phyloP scores from a whole-genome alignment of 2,888 invertebrate species.

The Agriopis aurantiaria region DNA sequence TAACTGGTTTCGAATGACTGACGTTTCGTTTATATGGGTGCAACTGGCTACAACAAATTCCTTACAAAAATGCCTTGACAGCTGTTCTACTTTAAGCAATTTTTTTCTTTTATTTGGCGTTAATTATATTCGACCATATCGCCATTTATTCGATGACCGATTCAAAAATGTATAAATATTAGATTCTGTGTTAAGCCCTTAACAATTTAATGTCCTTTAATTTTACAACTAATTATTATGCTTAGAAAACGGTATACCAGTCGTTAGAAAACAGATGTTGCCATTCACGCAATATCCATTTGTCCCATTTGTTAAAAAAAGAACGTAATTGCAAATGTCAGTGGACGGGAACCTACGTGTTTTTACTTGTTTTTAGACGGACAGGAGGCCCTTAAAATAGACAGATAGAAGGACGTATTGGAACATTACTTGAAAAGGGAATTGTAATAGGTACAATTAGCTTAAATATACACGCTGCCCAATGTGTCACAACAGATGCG shows the following conservation, averaged over 20 bases:
- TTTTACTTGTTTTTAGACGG: conserved; percentile 55
- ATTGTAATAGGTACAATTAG: conserved; percentile 59
- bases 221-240: background rate
- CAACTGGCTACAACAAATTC: too few relatives aligned
- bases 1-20: too few relatives aligned
- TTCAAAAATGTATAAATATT: too few relatives aligned
- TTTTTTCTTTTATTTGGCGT: too few relatives aligned
- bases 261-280: conserved; percentile 49
- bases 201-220: too few relatives aligned
- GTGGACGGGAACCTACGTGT: conserved; percentile 29
- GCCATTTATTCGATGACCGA: too few relatives aligned
- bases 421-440: conserved; percentile 60
- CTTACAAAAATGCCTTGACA: too few relatives aligned
- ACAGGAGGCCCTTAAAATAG: conserved; percentile 70
- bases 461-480: conserved; percentile 45
- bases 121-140: too few relatives aligned
- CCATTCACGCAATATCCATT: conserved; percentile 21
- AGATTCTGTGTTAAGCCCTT: too few relatives aligned
- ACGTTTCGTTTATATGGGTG: too few relatives aligned
- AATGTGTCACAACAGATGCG: conserved; percentile 26
- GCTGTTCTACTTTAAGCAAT: too few relatives aligned
- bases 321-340: conserved; percentile 21
- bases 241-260: conserved; percentile 43
- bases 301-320: conserved; percentile 7
- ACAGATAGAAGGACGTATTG: conserved; percentile 61